phyloP scores from a whole-genome alignment of 37 sponge, comb jelly and placozoan genomes.

The Ephydatia muelleri region DNA sequence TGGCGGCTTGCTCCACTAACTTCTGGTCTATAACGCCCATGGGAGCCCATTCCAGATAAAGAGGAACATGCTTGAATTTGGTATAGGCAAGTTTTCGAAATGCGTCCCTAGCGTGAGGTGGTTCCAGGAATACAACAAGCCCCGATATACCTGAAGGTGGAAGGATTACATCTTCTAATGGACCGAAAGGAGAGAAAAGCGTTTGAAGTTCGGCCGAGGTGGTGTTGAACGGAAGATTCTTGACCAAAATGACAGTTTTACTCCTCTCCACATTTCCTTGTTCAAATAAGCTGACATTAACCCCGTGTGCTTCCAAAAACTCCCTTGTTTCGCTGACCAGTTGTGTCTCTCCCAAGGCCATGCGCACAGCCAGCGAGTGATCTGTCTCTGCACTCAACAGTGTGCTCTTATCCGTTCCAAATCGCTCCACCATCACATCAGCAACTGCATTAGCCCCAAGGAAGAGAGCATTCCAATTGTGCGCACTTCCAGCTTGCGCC shows the following conservation, averaged over 20 bases:
- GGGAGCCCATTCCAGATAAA: conserved; percentile 98
- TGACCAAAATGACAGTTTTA: conserved; percentile 83
- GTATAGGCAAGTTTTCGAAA: conserved; percentile 86
- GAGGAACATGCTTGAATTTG: conserved; percentile 90
- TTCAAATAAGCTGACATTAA: conserved; percentile 80
- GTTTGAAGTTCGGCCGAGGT: conserved; percentile 58
- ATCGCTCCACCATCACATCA: conserved; percentile 81
- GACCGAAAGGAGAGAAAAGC: conserved; percentile 84
- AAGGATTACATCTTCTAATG: conserved; percentile 63
- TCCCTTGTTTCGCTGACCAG: conserved; percentile 83
- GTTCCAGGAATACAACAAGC: conserved; percentile 79
- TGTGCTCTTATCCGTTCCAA: conserved; percentile 65
- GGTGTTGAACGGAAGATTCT: conserved; percentile 89
- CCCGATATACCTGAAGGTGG: conserved; percentile 95
- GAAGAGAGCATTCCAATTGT: conserved; percentile 96
- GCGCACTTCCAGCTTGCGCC: conserved; percentile 48
- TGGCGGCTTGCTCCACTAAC: neutral
- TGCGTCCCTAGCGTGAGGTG: conserved; percentile 74
- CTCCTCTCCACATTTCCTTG: conserved; percentile 67
- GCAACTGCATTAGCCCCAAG: conserved; percentile 90
- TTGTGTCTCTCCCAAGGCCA: conserved; percentile 97
- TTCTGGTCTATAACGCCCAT: conserved; percentile 42
- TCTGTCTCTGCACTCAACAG: conserved; percentile 66
- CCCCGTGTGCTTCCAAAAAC: conserved; percentile 83
- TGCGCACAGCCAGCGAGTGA: conserved; percentile 78